These are phyloP conservation scores for Megamerina dolium DNA, from an alignment of 2,888 invertebrate genomes.

Conservation along the genomic window DNA sequence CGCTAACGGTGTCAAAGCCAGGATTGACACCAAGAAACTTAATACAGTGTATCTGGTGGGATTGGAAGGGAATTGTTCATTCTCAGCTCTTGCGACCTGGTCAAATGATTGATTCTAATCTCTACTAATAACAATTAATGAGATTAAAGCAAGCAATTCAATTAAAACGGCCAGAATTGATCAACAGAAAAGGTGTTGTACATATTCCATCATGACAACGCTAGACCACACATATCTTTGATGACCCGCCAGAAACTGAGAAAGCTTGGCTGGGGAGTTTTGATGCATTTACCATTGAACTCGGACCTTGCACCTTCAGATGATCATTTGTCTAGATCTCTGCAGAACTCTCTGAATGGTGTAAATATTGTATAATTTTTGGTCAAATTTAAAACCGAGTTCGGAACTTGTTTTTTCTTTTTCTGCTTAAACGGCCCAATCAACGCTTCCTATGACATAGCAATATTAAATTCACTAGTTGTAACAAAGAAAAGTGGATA, in stretches of 20 bases:
- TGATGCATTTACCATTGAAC: background rate
- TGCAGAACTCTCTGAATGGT: too few species aligned
- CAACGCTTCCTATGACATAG: too few species aligned
- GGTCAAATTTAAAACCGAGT: too few species aligned
- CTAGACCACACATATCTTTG: background rate
- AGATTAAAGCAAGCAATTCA: background rate
- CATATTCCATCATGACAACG: background rate
- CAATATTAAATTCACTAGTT: too few species aligned
- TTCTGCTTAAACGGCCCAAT: too few species aligned
- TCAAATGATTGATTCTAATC: background rate
- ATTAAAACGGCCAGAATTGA: background rate
- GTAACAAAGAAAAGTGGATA: too few species aligned
- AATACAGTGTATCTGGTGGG: background rate
- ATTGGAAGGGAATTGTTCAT: background rate
- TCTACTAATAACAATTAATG: background rate
- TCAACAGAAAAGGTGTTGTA: background rate
- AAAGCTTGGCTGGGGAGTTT: background rate
- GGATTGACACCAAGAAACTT: background rate
- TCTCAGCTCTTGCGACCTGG: background rate
- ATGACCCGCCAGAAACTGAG: background rate
- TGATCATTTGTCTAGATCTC: background rate
- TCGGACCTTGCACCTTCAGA: background rate
- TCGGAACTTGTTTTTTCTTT: too few species aligned
- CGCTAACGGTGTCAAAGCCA: too few species aligned
- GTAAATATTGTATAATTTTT: too few species aligned